Conservation (phyloP, 2,888 invertebrate genomes). For the Agelastica alni region DNA sequence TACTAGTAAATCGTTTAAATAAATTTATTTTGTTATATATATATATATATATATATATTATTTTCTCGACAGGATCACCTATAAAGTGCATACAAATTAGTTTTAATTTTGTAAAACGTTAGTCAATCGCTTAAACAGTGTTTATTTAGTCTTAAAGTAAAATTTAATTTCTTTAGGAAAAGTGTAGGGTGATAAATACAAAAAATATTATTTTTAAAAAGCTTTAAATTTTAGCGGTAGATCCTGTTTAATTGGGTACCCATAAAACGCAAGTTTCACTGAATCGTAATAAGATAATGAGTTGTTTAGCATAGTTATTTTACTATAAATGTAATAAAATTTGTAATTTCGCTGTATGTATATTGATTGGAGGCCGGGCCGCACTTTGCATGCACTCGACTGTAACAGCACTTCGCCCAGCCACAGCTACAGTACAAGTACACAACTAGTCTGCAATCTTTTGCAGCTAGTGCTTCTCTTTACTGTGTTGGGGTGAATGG, state of each 20-base stretch:
- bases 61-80: too few species aligned
- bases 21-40: too few species aligned
- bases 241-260: background rate
- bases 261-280: background rate
- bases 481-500: constrained; percentile 50
- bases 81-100: too few species aligned
- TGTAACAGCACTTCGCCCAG: constrained; percentile 57
- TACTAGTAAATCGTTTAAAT: too few species aligned
- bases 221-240: too few species aligned
- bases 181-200: too few species aligned
- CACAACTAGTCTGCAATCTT: constrained; percentile 46
- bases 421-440: constrained; percentile 51
- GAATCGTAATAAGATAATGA: background rate
- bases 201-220: too few species aligned
- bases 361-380: constrained; percentile 40
- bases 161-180: too few species aligned
- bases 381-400: constrained; percentile 51
- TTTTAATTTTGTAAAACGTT: too few species aligned
- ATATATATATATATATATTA: too few species aligned
- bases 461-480: constrained; percentile 44
- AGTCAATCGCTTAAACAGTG: too few species aligned
- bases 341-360: background rate
- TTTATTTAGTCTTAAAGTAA: too few species aligned
- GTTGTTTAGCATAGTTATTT: background rate
- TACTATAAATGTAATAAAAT: background rate